Evolutionary conservation across 2,113 vertebrate species (phyloP), one percentile per base, ranked within the genome.

Genomic region (Mus spicilegus): DNA sequence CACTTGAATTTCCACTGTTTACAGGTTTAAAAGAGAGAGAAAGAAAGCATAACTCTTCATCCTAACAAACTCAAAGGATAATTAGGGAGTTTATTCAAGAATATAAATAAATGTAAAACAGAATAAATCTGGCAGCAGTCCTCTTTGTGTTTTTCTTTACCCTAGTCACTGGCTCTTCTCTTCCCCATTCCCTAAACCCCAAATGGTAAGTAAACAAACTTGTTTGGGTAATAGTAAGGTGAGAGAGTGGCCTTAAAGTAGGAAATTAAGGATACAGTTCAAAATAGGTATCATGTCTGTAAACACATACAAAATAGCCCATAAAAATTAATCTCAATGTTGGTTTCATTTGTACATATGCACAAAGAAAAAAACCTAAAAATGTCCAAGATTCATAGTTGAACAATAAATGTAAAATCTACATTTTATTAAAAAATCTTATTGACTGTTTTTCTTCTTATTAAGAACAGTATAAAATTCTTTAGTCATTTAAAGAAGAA

Each of bases 401-500:
- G 51, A 80, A 72, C 7, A 80, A 42, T 28, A 63, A 63, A 61
- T 84, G 61, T 63, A 42, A 84, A 28, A 63, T 75, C 61, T 54
- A n/a, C 5, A 49, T 95, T 93, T 96, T 80, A 63, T 67, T 6
- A 9, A 46, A 92, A 93, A 77, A 78, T 93, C 20, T 56, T 69
- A 58, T 7, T 87, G 92, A 42, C n/a, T 51, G 26, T 94, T 91
- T 97, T 33, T 90, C 28, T 69, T 89, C 28, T 73, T 3, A 30
- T 72, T 30, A 73, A 73, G 87, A 88, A 56, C 7, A 49, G 39
- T 93, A 24, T 87, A 88, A 94, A n/a, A 67, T 81, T 78, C 13
- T 76, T 92, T 94, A 95, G 73, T 94, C 46, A 91, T 88, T 91
- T 95, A 95, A 91, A 90, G 75, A 95, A 89, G 87, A 94, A 67